Conservation (phyloP, 2,113 vertebrate species). For the Lepus timidus region DNA sequence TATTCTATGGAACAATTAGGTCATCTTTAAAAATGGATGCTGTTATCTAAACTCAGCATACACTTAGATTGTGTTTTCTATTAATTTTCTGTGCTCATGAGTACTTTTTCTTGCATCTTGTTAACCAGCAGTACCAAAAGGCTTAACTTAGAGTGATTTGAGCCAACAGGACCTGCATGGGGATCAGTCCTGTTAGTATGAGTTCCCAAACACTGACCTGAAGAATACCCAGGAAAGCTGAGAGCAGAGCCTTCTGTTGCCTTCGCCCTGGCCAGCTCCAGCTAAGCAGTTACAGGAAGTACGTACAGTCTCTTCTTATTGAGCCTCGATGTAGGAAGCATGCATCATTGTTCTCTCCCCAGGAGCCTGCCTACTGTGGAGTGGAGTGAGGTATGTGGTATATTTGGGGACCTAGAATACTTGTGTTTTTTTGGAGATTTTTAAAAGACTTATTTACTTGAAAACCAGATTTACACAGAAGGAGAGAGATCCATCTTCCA, state of each 20-base stretch:
- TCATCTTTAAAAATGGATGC: conserved; percentile 76
- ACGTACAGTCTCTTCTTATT: neutral
- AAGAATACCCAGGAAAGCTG: neutral
- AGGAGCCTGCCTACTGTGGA: neutral
- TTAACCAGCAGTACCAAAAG: conserved; percentile 65
- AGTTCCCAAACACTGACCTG: conserved; percentile 6
- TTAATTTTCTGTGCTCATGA: conserved; percentile 66
- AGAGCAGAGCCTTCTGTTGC: neutral
- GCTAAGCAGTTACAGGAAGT: neutral
- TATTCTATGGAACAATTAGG: conserved; percentile 61
- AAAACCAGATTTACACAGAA: no score
- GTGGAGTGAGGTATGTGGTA: neutral
- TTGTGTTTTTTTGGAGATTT: conserved; percentile 14
- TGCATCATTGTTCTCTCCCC: neutral
- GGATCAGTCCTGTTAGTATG: conserved; percentile 64
- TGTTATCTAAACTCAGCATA: conserved; percentile 57
- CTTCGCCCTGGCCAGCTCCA: neutral
- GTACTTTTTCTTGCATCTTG: conserved; percentile 66
- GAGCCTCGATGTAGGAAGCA: neutral
- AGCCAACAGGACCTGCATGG: conserved; percentile 56
- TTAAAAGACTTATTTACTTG: no score
- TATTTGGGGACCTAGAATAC: neutral
- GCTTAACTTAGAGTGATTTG: conserved; percentile 68
- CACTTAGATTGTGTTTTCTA: conserved; percentile 54
- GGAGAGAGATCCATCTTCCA: no score